A percentile compares a stretch with the other conserved stretches of the same genome.
These are phyloP conservation scores for Turnix velox DNA, from an alignment of 2,113 vertebrate species.

Conservation along the genomic window DNA sequence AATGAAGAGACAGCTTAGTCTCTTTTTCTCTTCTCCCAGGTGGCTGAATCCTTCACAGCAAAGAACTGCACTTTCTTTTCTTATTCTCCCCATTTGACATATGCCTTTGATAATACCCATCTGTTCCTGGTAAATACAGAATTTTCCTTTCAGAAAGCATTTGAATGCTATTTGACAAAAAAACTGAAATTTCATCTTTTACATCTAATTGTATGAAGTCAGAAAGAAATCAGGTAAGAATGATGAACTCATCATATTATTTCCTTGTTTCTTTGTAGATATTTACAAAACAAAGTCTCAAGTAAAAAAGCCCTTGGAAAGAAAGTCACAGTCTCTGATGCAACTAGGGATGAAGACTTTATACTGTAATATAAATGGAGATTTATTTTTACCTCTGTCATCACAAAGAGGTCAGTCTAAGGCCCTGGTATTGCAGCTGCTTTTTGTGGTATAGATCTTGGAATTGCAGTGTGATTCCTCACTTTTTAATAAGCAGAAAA, in stretches of 20 bases:
- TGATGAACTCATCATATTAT: background rate
- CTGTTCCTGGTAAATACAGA: background rate
- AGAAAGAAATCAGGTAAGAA: background rate
- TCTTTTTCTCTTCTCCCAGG: background rate
- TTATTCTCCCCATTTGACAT: background rate
- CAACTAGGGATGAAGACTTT: background rate
- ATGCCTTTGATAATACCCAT: slow-evolving; percentile 30
- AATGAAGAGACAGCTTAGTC: background rate
- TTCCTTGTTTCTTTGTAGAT: background rate
- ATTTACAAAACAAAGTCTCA: background rate
- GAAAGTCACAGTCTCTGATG: background rate
- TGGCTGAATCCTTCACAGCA: slow-evolving; percentile 27
- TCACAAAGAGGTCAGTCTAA: background rate
- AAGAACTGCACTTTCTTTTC: background rate
- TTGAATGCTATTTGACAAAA: slow-evolving; percentile 11
- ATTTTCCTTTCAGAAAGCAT: background rate
- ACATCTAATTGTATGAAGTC: slow-evolving; percentile 15
- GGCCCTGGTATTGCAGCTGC: background rate
- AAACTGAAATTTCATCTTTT: background rate
- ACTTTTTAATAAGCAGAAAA: slow-evolving; percentile 31
- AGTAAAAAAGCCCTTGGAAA: background rate
- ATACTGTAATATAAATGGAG: background rate
- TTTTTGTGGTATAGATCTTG: background rate
- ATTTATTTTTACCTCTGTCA: background rate
- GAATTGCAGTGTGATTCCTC: background rate